These are phyloP conservation scores for Anguilla anguilla DNA, from an alignment of 2,797 vertebrate species.

Conservation along the genomic window DNA sequence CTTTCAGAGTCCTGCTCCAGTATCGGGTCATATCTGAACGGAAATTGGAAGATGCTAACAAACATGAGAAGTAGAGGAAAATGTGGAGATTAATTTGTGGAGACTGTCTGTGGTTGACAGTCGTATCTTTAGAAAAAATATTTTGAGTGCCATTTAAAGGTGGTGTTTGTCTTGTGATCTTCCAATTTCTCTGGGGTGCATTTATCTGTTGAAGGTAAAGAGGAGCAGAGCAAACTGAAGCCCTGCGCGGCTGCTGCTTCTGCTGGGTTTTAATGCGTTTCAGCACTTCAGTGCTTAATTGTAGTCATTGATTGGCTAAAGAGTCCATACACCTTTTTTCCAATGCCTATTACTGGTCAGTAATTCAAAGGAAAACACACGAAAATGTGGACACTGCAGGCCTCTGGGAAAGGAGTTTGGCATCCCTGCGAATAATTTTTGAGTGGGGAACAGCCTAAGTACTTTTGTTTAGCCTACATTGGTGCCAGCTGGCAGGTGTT, in stretches of 20 bases:
- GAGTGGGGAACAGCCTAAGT: conserved; percentile 20
- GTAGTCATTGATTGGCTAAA: background rate
- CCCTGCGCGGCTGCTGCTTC: background rate
- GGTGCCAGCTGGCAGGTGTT: background rate
- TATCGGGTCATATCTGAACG: background rate
- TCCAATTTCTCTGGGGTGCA: background rate
- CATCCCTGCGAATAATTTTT: background rate
- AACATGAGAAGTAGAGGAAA: background rate
- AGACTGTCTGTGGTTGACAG: background rate
- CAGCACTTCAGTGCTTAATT: background rate
- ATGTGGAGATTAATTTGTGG: background rate
- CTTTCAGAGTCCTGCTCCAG: background rate
- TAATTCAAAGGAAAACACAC: background rate
- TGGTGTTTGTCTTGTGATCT: background rate
- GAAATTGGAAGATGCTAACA: background rate
- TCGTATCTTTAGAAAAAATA: background rate
- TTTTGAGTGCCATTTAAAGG: background rate
- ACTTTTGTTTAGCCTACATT: background rate
- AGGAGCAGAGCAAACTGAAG: background rate
- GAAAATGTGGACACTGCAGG: background rate
- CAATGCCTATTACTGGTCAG: background rate
- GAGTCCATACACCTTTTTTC: background rate
- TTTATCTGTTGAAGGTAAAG: background rate
- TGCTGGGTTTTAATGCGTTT: background rate
- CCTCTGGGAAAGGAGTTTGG: background rate